Base-by-base conservation (phyloP, 2,797 vertebrate genomes). In the Lindbergichthys nudifrons region DNA sequence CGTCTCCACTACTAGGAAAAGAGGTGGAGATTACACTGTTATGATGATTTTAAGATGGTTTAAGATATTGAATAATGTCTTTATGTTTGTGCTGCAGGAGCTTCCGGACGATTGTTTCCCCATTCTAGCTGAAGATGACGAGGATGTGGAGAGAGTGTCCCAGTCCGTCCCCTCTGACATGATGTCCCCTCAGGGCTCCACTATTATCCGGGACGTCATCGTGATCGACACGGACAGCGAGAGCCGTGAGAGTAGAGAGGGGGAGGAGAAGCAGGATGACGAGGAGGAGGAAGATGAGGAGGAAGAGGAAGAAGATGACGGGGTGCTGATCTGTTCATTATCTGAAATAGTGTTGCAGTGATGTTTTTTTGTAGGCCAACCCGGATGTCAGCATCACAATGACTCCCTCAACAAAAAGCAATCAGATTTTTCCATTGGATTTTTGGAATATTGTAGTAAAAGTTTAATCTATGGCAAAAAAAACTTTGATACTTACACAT, bases 221-320 rank as follows among this genome's bases (percentile, higher is more conserved):
- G 91, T 98, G 54, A 98, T 99, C 26, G 97, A 97, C 65, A 98
- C 97, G 0, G 97, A 99, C 87, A 97, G 97, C 19, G 96, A 97
- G 88, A 97, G 96, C 62, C 95, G 94, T 0, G 96, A 96, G 7
- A 97, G 96, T 81, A 96, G 96, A 81, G 97, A 96, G 68, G 96
- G 68, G 3, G 92, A 95, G 0, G 96, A 96, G 87, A 89, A 86
- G 21, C 65, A 87, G 50, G 88, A 84, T 16, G 80, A 73, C 0
- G 80, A 79, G 0, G 82, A 42, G 0, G 90, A 87, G 0, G 88
- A 88, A 0, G 87, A 86, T 0, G 82, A 89, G 0, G 77, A 84
- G 0, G 73, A 96, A 51, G 89, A 92, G 0, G 79, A 88, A 1
- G 77, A 70, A 13, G 81, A 64, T 2, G 86, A 80, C 2, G 81